phyloP scores from a whole-genome alignment of 64 coral and sea anemone genomes.

The Stichodactyla mertensii region DNA sequence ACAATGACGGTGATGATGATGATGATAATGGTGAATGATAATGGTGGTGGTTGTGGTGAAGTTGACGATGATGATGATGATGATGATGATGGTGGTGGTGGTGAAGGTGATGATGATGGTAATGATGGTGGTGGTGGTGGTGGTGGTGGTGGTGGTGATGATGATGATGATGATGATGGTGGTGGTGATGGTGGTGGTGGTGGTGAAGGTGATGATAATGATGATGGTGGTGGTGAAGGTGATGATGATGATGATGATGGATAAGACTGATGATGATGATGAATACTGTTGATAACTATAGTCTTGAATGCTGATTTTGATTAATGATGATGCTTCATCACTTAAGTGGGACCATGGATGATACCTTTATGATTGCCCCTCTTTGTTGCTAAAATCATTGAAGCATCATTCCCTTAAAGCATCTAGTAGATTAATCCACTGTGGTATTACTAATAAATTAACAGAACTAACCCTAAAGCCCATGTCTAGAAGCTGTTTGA shows the following conservation, averaged over 20 bases:
- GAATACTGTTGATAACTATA: neutral
- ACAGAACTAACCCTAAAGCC: conserved; percentile 76
- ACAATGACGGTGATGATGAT: no score
- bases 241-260: neutral
- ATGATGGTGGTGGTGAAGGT: neutral
- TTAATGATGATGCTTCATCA: neutral
- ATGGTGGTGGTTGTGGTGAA: no score
- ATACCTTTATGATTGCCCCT: no score
- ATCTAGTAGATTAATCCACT: no score
- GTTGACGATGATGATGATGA: neutral
- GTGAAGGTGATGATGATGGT: neutral
- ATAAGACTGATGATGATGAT: neutral
- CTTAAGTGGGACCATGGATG: no score
- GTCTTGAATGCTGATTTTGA: no score
- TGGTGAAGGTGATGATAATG: neutral
- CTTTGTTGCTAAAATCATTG: no score
- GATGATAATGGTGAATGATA: no score
- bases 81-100: no score
- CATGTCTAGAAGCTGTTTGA: conserved; percentile 98
- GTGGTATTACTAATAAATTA: neutral
- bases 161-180: no score
- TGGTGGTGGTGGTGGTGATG: neutral
- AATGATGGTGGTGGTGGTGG: no score
- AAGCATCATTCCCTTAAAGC: no score
- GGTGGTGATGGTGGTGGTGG: neutral